Conservation (phyloP, 1,140 invertebrate genomes). For the Drosophila sechellia region DNA sequence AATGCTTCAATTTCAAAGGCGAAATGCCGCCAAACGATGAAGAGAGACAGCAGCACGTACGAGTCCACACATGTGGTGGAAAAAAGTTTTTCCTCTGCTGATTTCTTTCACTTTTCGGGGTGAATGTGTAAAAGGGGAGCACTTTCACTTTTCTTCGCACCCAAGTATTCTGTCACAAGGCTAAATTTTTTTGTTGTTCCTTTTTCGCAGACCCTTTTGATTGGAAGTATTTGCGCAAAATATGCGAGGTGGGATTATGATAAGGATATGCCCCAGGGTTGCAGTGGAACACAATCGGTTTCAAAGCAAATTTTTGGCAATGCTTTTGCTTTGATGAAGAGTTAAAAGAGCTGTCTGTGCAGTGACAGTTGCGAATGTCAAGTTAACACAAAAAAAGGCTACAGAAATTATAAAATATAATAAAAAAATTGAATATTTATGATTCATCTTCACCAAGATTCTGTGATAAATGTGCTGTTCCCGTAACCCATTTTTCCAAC, state of each 20-base stretch:
- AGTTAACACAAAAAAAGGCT: slow-evolving; percentile 42
- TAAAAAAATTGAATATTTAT: not conserved
- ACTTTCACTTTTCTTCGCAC: slow-evolving; percentile 78
- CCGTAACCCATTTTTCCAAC: slow-evolving; percentile 34
- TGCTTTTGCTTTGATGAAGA: slow-evolving; percentile 66
- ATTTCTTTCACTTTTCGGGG: slow-evolving; percentile 39
- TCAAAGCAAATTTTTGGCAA: slow-evolving; percentile 71
- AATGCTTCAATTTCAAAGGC: slow-evolving; percentile 81
- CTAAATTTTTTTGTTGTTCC: slow-evolving; percentile 11
- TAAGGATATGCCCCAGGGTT: slow-evolving; percentile 59
- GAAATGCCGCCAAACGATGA: slow-evolving; percentile 54
- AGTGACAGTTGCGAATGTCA: slow-evolving; percentile 44
- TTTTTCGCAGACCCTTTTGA: slow-evolving; percentile 54
- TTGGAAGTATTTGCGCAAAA: slow-evolving; percentile 56
- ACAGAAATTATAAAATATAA: slow-evolving; percentile 7
- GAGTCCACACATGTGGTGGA: slow-evolving; percentile 30
- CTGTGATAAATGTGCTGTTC: slow-evolving; percentile 6
- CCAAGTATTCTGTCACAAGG: slow-evolving; percentile 67
- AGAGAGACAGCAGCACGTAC: slow-evolving; percentile 35
- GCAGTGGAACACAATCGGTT: slow-evolving; percentile 46
- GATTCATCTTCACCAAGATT: slow-evolving; percentile 3
- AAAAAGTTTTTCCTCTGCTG: slow-evolving; percentile 26
- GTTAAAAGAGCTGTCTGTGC: slow-evolving; percentile 46
- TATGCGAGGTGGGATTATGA: slow-evolving; percentile 12
- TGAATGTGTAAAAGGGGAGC: slow-evolving; percentile 44